Percentiles rank a stretch among this genome's conserved stretches.
Evolutionary conservation across 2,797 vertebrate genomes (phyloP).

Genomic region (Mionectes olivaceus): DNA sequence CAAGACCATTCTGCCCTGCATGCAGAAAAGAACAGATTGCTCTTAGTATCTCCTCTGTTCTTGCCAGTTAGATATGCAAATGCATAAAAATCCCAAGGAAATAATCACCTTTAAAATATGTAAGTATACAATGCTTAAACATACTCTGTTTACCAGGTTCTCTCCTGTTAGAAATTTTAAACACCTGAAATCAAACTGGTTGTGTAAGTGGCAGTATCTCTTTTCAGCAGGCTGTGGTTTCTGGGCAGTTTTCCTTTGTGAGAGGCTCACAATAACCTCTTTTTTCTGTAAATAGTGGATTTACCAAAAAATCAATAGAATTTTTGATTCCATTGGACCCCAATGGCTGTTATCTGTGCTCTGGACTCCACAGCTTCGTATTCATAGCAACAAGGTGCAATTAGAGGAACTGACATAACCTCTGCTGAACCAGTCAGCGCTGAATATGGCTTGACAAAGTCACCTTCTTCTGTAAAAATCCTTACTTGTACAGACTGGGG

Average conservation of each 20-base stretch:
- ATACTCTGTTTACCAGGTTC: background rate
- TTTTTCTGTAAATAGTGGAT: constrained; percentile 35
- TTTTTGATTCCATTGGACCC: background rate
- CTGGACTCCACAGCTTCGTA: background rate
- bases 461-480: background rate
- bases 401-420: background rate
- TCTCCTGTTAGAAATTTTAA: background rate
- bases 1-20: background rate
- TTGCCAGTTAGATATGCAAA: background rate
- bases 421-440: background rate
- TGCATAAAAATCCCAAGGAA: background rate
- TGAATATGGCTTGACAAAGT: background rate
- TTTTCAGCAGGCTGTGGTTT: background rate
- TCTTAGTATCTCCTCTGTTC: background rate
- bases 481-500: background rate
- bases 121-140: background rate
- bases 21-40: background rate
- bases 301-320: constrained; percentile 16
- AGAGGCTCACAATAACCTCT: constrained; percentile 2
- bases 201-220: background rate
- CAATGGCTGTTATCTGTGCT: background rate
- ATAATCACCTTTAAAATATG: background rate
- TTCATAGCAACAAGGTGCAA: background rate
- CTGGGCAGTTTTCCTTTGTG: background rate
- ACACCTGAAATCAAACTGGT: background rate